Percentiles rank a stretch among this genome's conserved stretches.
Conservation (phyloP, 2,797 vertebrate genomes). For the Cryptoprocta ferox region DNA sequence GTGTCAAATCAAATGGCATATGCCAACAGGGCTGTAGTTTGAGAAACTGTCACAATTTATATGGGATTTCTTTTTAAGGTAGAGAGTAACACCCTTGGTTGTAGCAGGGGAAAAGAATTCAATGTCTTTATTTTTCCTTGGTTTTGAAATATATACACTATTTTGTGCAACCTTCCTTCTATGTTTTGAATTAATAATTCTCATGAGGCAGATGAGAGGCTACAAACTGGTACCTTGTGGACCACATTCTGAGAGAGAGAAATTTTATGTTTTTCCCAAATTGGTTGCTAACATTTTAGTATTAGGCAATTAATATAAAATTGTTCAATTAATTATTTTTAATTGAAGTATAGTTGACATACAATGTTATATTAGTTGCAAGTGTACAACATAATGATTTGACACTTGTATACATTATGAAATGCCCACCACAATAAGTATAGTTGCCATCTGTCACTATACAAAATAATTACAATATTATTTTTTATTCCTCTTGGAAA, state of each 20-base stretch:
- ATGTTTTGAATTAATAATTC: neutral
- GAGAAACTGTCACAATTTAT: slow-evolving; percentile 61
- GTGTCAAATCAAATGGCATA: slow-evolving; percentile 64
- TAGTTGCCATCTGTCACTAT: neutral
- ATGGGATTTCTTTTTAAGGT: slow-evolving; percentile 30
- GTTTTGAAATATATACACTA: neutral
- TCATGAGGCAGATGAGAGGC: neutral
- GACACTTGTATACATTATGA: neutral
- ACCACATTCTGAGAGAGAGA: neutral
- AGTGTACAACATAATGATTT: neutral
- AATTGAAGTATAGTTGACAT: neutral
- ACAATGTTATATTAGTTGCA: neutral
- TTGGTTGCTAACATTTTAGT: slow-evolving; percentile 33
- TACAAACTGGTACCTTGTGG: neutral
- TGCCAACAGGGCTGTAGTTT: slow-evolving; percentile 51
- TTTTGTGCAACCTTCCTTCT: neutral
- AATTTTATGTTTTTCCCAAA: slow-evolving; percentile 17
- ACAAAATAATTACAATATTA: neutral
- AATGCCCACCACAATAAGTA: neutral
- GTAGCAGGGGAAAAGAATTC: neutral
- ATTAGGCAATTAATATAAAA: neutral
- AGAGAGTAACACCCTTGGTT: neutral
- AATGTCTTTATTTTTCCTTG: slow-evolving; percentile 2
- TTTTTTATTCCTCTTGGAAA: neutral
- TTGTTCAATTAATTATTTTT: neutral